phyloP scores from a whole-genome alignment of 1,140 invertebrate genomes.

The Brachionus asplanchnoidis region DNA sequence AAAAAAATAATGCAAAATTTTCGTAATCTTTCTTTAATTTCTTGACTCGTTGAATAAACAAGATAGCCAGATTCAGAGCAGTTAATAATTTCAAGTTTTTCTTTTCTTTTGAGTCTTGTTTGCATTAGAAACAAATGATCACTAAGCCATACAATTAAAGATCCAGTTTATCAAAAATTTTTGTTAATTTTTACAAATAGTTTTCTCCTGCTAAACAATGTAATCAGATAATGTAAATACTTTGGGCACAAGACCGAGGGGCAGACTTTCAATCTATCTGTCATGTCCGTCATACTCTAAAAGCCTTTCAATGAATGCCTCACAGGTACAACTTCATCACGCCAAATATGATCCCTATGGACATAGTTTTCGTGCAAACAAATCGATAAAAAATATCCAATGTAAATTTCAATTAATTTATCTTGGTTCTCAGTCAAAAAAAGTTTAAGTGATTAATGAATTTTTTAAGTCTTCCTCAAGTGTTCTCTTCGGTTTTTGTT shows the following conservation, averaged over 20 bases:
- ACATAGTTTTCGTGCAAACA: not conserved
- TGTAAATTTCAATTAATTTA: constrained; percentile 5
- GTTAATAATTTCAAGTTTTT: not conserved
- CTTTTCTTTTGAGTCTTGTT: not conserved
- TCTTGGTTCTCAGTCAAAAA: not conserved
- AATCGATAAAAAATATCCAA: not conserved
- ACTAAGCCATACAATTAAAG: not conserved
- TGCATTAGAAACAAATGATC: not conserved
- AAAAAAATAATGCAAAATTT: not conserved
- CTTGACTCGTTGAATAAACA: not conserved
- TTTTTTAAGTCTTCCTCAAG: not conserved
- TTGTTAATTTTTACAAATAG: not conserved
- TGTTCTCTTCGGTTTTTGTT: not conserved
- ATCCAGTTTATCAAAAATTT: not conserved
- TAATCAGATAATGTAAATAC: not conserved
- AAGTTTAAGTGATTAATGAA: not conserved
- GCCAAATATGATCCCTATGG: not conserved
- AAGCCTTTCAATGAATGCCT: not conserved
- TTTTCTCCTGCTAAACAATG: not conserved
- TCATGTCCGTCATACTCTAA: not conserved
- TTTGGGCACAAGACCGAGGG: not conserved
- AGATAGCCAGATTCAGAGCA: not conserved
- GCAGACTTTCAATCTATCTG: not conserved
- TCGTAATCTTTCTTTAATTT: not conserved
- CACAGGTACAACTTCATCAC: not conserved